These are phyloP conservation scores for Synanthedon vespiformis DNA, from an alignment of 2,888 invertebrate species.

Conservation along the genomic window DNA sequence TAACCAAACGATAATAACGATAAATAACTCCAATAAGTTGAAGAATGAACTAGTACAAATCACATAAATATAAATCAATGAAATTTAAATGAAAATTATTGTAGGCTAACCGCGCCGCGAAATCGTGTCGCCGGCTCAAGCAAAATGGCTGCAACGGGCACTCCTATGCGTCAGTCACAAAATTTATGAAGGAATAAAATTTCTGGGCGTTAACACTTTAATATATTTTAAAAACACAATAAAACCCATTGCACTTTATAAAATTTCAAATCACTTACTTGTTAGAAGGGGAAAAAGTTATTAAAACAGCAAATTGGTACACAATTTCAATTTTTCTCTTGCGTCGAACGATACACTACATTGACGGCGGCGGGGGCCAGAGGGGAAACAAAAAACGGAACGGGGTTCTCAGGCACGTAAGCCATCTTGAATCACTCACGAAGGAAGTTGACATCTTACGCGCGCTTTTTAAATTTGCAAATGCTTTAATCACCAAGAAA, in stretches of 20 bases:
- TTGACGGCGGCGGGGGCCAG: conserved; percentile 64
- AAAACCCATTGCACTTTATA: conserved; percentile 39
- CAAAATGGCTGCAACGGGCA: conserved; percentile 72
- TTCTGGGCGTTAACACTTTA: conserved; percentile 32
- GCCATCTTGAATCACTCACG: conserved; percentile 38
- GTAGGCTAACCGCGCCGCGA: conserved; percentile 50
- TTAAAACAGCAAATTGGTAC: conserved; percentile 68
- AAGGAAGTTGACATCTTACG: conserved; percentile 4
- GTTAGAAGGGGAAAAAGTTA: conserved; percentile 68
- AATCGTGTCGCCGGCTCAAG: conserved; percentile 68
- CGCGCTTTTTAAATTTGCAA: conserved; percentile 3
- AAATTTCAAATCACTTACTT: conserved; percentile 61
- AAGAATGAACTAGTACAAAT: neutral
- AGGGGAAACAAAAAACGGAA: conserved; percentile 69
- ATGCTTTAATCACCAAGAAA: too few relatives aligned
- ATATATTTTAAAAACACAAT: conserved; percentile 20
- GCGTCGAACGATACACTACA: conserved; percentile 69
- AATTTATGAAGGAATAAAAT: conserved; percentile 25
- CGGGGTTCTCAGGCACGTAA: conserved; percentile 60
- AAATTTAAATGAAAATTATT: conserved; percentile 13
- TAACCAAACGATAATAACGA: conserved; percentile 7
- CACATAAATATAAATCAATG: neutral
- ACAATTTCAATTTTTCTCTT: conserved; percentile 68
- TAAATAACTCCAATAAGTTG: neutral
- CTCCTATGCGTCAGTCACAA: conserved; percentile 73